Evolutionary conservation across 2,113 vertebrate species (phyloP), one percentile per base, ranked within the genome.

Genomic region (Lagopus muta): DNA sequence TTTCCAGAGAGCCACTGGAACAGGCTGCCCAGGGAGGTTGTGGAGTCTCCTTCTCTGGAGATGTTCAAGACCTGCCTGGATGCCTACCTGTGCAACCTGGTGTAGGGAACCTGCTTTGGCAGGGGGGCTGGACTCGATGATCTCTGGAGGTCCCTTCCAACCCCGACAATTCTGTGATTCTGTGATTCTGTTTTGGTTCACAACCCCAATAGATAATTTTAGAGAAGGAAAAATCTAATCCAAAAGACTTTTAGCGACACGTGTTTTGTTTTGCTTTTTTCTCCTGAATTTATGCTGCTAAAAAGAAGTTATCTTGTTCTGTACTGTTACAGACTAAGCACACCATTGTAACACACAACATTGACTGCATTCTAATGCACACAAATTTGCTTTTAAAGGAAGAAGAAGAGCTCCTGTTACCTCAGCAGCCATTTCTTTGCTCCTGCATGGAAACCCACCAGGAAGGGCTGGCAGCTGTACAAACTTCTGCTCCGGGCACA

Each of bases 401-500:
- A 30, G 28, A 76, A 55, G 15, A 73, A 55, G 15, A 22, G 11
- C 34, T 18, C 5, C 4, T 16, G 2, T 13, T 38, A 17, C 36
- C 72, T 60, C 7, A 55, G 34, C 58, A 43, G 60, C 32, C 32
- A 20, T 36, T 72, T 69, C 38, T 47, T 15, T 30, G 55, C 24
- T 42, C 42, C 64, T 66, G 40, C 11, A 4, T 0, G 38, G 3
- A 10, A 16, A n/a, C 8, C 7, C 16, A 20, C 40, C 4, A 43
- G 30, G 42, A 27, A 25, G 13, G 11, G 11, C 40, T 3, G 0
- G 52, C 47, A 52, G 25, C 42, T 16, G 25, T 1, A n/a, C 69
- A 6, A 27, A 45, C 27, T 50, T 30, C 74, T 71, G 9, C 21
- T 40, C 32, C 0, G 1, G 32, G 16, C 40, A 9, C 0, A 0